Base-by-base conservation (phyloP, 2,888 invertebrate species). In the Ecliptopera silaceata region DNA sequence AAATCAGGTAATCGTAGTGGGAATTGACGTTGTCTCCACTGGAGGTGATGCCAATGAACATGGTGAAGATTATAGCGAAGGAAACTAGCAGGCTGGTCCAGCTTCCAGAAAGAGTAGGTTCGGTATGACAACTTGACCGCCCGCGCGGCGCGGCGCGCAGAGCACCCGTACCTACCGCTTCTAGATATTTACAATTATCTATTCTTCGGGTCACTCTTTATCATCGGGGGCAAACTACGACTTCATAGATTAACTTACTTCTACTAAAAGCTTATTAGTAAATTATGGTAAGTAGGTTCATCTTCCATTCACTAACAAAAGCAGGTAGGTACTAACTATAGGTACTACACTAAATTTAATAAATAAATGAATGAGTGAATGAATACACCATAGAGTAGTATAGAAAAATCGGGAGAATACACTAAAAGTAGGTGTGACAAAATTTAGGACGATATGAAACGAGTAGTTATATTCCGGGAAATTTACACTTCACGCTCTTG, bases 11-110 rank as follows among this genome's bases (percentile, higher is more conserved):
- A 74, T 91, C 91, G 90, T 91, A 91, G 70, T 91, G 91, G 56
- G 91, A 88, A 77, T 90, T 86, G 59, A 89, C 88, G 86, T 89
- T 90, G 78, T 81, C 90, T 79, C 84, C 90, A 78, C 79, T 84
- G 64, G 90, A 89, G 59, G 91, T 89, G 66, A 91, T 81, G 72
- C 91, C 91, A 88, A 91, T 91, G 80, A 91, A 91, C 91, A 91
- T 91, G 90, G 64, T 73, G 68, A 66, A 59, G 63, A 56, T 29
- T 51, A 48, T 57, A 50, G 53, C 61, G 61, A 51, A 58, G 66
- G 48, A 47, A 57, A 61, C 46, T 42, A 48, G 63, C 64, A 59
- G 62, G 64, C 69, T 59, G 67, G 72, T 75, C 79, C 75, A 75
- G 76, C 72, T 73, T 73, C 71, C 59, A 61, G 67, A 68, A 63